These are phyloP conservation scores for Myiotriccus ornatus DNA, from an alignment of 2,797 vertebrate species.

Conservation along the genomic window DNA sequence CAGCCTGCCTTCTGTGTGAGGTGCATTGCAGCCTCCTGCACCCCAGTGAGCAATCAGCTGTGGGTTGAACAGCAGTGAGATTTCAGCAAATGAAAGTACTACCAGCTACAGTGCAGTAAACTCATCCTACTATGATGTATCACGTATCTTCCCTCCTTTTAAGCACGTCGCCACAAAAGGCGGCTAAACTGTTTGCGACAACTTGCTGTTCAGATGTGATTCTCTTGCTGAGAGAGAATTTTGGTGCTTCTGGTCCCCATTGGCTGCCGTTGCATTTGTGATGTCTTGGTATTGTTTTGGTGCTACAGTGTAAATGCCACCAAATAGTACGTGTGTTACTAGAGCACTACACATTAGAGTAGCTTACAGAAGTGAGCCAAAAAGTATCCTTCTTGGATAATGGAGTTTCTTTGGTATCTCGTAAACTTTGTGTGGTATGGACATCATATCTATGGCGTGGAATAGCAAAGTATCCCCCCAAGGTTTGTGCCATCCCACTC, in stretches of 20 bases:
- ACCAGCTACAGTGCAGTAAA: neutral
- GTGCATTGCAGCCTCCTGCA: neutral
- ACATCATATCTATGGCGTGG: fast-evolving
- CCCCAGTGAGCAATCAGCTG: fast-evolving
- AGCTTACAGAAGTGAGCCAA: neutral
- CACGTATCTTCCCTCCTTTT: neutral
- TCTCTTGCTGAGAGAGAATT: neutral
- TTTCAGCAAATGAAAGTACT: neutral
- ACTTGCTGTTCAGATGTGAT: neutral
- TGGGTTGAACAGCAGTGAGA: neutral
- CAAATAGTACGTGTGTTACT: neutral
- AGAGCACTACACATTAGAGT: neutral
- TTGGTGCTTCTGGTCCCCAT: neutral
- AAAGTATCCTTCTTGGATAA: neutral
- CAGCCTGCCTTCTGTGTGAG: fast-evolving
- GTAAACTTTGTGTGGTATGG: fast-evolving
- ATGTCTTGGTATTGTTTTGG: neutral
- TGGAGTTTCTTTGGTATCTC: neutral
- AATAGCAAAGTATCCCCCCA: neutral
- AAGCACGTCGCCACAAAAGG: neutral
- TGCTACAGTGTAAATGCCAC: neutral
- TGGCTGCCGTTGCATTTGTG: fast-evolving
- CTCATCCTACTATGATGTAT: neutral
- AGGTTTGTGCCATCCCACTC: neutral
- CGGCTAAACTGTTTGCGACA: neutral